Percentiles rank a stretch among this genome's conserved stretches.
These are phyloP conservation scores for Temnothorax rugatulus DNA, from an alignment of 2,888 invertebrate genomes.

Conservation along the genomic window DNA sequence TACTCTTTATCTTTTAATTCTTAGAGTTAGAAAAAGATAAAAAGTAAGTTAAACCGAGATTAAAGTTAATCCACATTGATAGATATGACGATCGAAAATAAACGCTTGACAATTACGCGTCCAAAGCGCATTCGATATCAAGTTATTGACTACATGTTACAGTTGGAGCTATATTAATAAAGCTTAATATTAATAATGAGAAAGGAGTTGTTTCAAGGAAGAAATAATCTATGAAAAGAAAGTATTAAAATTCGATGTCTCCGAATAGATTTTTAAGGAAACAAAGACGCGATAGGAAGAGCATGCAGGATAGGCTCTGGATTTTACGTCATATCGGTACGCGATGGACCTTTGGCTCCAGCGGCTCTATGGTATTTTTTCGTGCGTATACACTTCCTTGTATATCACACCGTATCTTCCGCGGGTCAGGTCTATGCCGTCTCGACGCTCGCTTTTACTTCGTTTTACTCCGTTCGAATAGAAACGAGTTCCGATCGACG, in stretches of 20 bases:
- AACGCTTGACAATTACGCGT: neutral
- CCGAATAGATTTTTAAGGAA: neutral
- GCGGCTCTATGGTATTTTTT: slow-evolving; percentile 33
- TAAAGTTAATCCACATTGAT: too few relatives aligned
- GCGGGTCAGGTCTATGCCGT: slow-evolving; percentile 41
- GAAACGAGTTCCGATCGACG: slow-evolving; percentile 78
- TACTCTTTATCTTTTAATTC: too few relatives aligned
- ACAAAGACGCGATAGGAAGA: neutral
- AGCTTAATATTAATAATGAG: neutral
- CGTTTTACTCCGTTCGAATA: slow-evolving; percentile 66
- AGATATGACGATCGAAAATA: neutral
- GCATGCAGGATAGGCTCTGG: neutral
- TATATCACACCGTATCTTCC: slow-evolving; percentile 50
- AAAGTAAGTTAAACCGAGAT: too few relatives aligned
- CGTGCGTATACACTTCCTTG: slow-evolving; percentile 42
- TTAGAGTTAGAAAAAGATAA: too few relatives aligned
- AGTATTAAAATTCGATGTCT: neutral
- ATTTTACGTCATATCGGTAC: neutral
- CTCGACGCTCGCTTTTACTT: slow-evolving; percentile 52
- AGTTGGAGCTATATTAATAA: neutral
- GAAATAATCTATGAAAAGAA: neutral
- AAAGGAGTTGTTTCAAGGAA: neutral
- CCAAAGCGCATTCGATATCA: neutral
- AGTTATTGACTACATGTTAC: too few relatives aligned
- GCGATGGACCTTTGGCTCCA: slow-evolving; percentile 32